A percentile compares a stretch with the other conserved stretches of the same genome.
Conservation (phyloP, 2,797 vertebrate species). For the Poeciliopsis paucimaculata region DNA sequence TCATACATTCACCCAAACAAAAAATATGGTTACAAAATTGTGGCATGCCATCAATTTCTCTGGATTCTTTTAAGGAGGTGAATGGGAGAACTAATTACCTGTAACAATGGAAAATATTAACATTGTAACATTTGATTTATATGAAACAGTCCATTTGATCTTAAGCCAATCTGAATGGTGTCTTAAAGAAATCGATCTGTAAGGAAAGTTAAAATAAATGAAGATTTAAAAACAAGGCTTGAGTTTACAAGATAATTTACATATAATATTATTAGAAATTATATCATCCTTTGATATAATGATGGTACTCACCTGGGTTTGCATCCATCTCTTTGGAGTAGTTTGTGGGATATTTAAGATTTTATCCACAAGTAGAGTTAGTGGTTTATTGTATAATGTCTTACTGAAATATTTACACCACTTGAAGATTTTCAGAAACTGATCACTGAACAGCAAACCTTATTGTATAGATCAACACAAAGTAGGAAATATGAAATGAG, state of each 20-base stretch:
- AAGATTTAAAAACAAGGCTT: not conserved
- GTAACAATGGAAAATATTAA: not conserved
- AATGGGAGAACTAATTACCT: not conserved
- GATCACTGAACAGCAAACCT: not conserved
- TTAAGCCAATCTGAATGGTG: not conserved
- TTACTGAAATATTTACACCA: not conserved
- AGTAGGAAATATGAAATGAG: not conserved
- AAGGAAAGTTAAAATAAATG: not conserved
- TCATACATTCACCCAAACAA: not conserved
- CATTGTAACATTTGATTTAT: not conserved
- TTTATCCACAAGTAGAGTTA: too few species aligned
- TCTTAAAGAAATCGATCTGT: not conserved
- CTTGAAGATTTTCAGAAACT: not conserved
- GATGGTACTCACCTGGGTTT: not conserved
- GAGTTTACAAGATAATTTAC: slow-evolving; percentile 3
- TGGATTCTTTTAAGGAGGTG: not conserved
- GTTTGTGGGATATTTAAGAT: not conserved
- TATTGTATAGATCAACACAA: not conserved
- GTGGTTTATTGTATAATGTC: not conserved
- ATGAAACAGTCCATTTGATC: not conserved
- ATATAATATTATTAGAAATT: not conserved
- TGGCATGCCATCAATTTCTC: not conserved
- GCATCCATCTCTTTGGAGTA: not conserved
- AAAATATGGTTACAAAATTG: not conserved
- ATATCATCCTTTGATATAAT: not conserved